Base-by-base conservation (phyloP, 2,888 invertebrate genomes). In the Agonum fuliginosum region DNA sequence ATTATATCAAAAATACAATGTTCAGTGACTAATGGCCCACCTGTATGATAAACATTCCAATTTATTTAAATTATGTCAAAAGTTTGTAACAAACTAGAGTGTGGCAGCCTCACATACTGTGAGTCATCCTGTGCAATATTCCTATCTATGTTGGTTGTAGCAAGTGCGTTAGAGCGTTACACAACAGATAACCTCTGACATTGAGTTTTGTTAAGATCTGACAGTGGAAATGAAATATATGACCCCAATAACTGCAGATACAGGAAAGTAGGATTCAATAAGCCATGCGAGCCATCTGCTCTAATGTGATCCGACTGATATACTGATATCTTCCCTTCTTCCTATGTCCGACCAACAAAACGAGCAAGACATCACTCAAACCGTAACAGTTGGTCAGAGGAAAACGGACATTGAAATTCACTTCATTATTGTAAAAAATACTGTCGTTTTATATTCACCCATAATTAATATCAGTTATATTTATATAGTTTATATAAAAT, bases 171-270 rank as follows among this genome's bases (percentile, higher is more conserved):
- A 37, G 37, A 37, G 8, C n/a, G 34, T 2, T 34, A 37, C n/a
- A 3, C 0, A 37, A 37, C 12, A 37, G 54, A 54, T 51, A 22
- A 2, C 1, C 1, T 22, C n/a, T 10, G n/a, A 10, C 51, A 19
- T 22, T 37, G 10, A 3, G 37, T 8, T 1, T 37, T 20, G 27
- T 27, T 17, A 62, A 30, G 30, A 62, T 8, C 58, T 62, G 46
- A 62, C 27, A 30, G 17, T 27, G 58, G 34, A 62, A 62, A 62
- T 62, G 58, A 62, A 62, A 30, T 10, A 62, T 62, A 27, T 12
- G 58, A 62, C 27, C 10, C 58, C 58, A 62, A 62, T 62, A 62
- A 62, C 58, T 30, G 30, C 14, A 46, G 58, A 62, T 62, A 62
- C 58, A 62, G 12, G 46, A 46, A 46, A 14, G 17, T 46, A 46